Percentiles rank a stretch among this genome's conserved stretches.
These are phyloP conservation scores for Onthophagus sagittarius DNA, from an alignment of 2,888 invertebrate species.

Conservation along the genomic window DNA sequence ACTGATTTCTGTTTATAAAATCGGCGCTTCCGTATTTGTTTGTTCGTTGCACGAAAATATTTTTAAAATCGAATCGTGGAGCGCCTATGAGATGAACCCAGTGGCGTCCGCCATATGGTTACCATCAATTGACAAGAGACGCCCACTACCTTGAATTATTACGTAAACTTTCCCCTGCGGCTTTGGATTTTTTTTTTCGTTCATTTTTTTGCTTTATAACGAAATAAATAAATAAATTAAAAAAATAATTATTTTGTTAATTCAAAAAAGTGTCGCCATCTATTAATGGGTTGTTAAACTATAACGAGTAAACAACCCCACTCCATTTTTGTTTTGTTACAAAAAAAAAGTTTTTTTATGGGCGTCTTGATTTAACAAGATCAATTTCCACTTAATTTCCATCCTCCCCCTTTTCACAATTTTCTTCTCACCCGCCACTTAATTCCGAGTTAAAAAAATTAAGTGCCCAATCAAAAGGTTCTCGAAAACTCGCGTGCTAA, in stretches of 20 bases:
- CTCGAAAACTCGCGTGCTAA: slow-evolving; percentile 15
- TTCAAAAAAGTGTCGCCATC: background rate
- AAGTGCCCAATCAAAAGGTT: slow-evolving; percentile 3
- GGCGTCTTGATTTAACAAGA: no score
- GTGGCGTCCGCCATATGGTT: slow-evolving; percentile 4
- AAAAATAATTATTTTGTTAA: no score
- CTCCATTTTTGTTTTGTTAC: background rate
- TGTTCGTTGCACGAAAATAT: slow-evolving; percentile 3
- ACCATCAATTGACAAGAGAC: slow-evolving; percentile 9
- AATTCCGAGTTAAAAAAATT: slow-evolving; percentile 8
- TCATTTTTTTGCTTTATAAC: background rate
- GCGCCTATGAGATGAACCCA: background rate
- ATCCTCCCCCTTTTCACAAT: background rate
- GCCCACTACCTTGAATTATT: slow-evolving; percentile 6
- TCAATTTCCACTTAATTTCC: background rate
- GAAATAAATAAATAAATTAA: background rate
- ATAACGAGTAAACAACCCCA: background rate
- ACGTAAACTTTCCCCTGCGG: slow-evolving; percentile 2
- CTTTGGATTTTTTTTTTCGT: background rate
- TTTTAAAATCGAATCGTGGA: background rate
- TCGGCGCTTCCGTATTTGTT: background rate
- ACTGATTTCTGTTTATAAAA: background rate
- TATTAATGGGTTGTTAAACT: background rate
- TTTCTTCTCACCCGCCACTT: background rate
- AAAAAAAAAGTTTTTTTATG: no score